Base-by-base conservation (phyloP, 1,140 invertebrate species). In the Penaeus indicus region DNA sequence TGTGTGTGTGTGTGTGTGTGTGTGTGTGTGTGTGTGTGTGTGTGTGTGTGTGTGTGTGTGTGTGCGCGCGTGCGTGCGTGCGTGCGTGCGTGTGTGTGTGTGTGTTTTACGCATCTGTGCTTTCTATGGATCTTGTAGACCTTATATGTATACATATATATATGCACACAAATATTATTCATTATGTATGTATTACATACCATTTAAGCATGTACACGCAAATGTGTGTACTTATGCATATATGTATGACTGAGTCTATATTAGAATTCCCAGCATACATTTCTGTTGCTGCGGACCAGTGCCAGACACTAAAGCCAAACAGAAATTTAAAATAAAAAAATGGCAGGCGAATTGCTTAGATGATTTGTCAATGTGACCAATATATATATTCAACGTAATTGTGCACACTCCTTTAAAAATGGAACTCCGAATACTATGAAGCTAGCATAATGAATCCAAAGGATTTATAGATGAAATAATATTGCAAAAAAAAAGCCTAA, bases 151-250 rank as follows among this genome's bases (percentile, higher is more conserved):
- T 21, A 60, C n/a, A 60, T 80, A n/a, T 60, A 67, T 64, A 63
- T 89, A 89, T 62, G 67, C 67, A 86, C 78, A 25, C 42, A 89
- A 62, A 47, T 69, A 89, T 86, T n/a, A 80, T 79, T 80, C 27
- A 32, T 62, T 85, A 80, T 78, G 54, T 75, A 27, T 75, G 11
- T 27, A 75, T 75, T 27, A 75, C 38, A 8, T 42, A 42, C 38
- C 4, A 42, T 75, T 22, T 18, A 63, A 62, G 67, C 78, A 86
- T 80, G 80, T 78, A 79, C 75, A 77, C 47, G 32, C 47, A 89
- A 86, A 86, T 79, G 81, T 86, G 38, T 47, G 63, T 89, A 80
- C 61, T 47, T 89, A 78, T 89, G 42, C 60, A 86, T 86, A 63
- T 63, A 86, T 86, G n/a, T 61, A 80, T 21, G 22, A 78, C 32